Evolutionary conservation across 2,888 invertebrate genomes (phyloP).

Genomic region (Sturmia bella): DNA sequence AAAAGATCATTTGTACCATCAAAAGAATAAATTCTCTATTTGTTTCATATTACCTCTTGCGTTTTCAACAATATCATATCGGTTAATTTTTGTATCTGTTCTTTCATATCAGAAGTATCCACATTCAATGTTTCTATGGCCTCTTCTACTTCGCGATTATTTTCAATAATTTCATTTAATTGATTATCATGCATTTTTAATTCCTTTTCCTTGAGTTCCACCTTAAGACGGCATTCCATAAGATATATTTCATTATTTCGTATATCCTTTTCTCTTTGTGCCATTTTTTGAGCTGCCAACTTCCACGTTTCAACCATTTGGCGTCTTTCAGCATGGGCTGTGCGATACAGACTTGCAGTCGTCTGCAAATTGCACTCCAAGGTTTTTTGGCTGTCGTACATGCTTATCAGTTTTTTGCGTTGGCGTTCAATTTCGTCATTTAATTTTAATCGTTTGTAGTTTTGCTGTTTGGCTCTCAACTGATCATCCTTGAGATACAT

Average conservation of each 20-base stretch:
- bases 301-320: constrained; percentile 89
- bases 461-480: constrained; percentile 85
- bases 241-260: constrained; percentile 82
- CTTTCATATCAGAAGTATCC: constrained; percentile 79
- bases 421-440: constrained; percentile 83
- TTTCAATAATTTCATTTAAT: constrained; percentile 82
- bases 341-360: constrained; percentile 82
- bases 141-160: constrained; percentile 83
- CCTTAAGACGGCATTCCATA: constrained; percentile 73
- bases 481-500: constrained; percentile 88
- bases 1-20: no score
- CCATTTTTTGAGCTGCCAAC: constrained; percentile 86
- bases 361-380: constrained; percentile 84
- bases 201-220: constrained; percentile 79
- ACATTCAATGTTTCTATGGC: constrained; percentile 81
- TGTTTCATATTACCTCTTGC: constrained; percentile 79
- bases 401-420: constrained; percentile 81
- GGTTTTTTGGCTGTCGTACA: constrained; percentile 83
- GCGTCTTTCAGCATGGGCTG: constrained; percentile 86
- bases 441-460: constrained; percentile 83
- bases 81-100: constrained; percentile 77
- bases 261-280: constrained; percentile 87
- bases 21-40: no score
- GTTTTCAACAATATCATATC: constrained; percentile 79
- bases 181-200: constrained; percentile 83